Percentiles rank a stretch among this genome's conserved stretches.
Evolutionary conservation across 2,888 invertebrate species (phyloP).

Genomic region (Acronicta leporina): DNA sequence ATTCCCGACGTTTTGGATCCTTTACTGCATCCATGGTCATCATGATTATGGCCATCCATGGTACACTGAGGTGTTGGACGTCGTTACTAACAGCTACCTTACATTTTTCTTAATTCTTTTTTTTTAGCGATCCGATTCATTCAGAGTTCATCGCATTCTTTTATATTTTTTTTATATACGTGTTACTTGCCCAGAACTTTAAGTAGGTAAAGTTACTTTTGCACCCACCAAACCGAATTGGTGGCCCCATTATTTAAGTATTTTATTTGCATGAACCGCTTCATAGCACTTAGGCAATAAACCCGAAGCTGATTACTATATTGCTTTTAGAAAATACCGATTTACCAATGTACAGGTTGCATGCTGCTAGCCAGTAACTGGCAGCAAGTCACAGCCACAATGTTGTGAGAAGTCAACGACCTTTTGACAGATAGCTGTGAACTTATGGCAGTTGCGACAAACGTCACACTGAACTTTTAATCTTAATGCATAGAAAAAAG

Average conservation of each 20-base stretch:
- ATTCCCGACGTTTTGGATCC: too few species aligned
- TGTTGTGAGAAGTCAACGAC: conserved; percentile 32
- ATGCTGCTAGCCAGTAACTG: conserved; percentile 40
- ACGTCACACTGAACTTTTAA: neutral
- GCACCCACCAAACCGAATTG: neutral
- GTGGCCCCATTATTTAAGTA: neutral
- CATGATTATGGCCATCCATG: too few species aligned
- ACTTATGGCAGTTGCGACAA: conserved; percentile 16
- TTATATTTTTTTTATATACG: too few species aligned
- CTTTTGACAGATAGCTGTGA: conserved; percentile 29
- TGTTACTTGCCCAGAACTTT: too few species aligned
- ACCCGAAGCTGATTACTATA: conserved; percentile 39
- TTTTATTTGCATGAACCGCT: conserved; percentile 30
- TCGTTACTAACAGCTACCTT: too few species aligned
- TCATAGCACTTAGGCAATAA: conserved; percentile 33
- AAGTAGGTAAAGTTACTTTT: too few species aligned
- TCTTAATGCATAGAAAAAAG: neutral
- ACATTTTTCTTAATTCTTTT: too few species aligned
- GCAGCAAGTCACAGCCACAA: conserved; percentile 28
- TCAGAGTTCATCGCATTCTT: too few species aligned
- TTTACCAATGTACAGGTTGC: conserved; percentile 48
- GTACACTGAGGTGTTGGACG: too few species aligned
- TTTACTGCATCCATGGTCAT: too few species aligned
- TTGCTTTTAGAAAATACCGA: conserved; percentile 43
- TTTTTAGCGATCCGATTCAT: too few species aligned